Conservation (phyloP, 53 echinoderm and acorn worm species). For the Luidia sarsii region DNA sequence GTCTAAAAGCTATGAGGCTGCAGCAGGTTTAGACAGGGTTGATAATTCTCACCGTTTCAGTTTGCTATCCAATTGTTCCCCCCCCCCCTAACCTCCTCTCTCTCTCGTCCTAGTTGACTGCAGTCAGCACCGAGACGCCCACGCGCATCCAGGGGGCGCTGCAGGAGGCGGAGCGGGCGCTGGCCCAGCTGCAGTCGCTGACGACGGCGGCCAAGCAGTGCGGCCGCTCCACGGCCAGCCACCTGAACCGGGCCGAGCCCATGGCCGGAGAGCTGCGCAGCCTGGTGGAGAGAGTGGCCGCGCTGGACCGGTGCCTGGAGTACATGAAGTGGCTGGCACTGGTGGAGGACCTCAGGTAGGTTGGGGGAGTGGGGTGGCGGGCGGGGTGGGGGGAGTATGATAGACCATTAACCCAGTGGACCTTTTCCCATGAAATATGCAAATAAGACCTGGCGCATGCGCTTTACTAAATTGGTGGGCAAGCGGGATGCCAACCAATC, state of each 20-base stretch:
- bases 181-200: constrained; percentile 60
- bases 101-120: constrained; percentile 53
- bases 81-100: too few relatives aligned
- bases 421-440: too few relatives aligned
- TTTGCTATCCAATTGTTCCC: too few relatives aligned
- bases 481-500: too few relatives aligned
- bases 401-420: too few relatives aligned
- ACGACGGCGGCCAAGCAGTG: constrained; percentile 67
- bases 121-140: constrained; percentile 79
- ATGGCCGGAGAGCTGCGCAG: constrained; percentile 65
- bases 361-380: too few relatives aligned
- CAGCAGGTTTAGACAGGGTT: too few relatives aligned
- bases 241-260: constrained; percentile 79
- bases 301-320: constrained; percentile 90
- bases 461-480: too few relatives aligned
- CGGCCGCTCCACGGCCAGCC: constrained; percentile 59
- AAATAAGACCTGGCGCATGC: too few relatives aligned
- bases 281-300: constrained; percentile 70
- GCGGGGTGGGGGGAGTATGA: too few relatives aligned
- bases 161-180: constrained; percentile 70
- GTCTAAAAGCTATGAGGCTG: too few relatives aligned
- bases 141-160: constrained; percentile 86
- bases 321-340: constrained; percentile 96
- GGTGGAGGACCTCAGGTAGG: constrained; percentile 88
- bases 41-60: too few relatives aligned